These are phyloP conservation scores for Phylloscopus whistleri DNA, from an alignment of 2,113 vertebrate genomes.

Conservation along the genomic window DNA sequence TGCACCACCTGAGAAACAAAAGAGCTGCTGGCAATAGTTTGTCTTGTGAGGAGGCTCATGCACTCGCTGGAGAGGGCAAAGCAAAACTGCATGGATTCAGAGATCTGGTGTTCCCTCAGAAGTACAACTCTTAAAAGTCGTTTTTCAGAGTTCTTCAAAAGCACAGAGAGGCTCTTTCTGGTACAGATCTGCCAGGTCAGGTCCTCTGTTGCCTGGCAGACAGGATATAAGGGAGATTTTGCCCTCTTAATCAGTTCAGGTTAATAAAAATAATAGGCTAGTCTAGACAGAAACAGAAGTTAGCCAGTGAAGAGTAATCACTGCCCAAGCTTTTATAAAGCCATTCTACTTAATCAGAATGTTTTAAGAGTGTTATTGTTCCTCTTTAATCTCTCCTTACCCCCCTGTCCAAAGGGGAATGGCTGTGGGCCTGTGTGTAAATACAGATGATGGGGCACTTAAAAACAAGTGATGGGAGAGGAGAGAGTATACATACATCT, in stretches of 20 bases:
- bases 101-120: not conserved
- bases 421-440: not conserved
- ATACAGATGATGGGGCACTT: not conserved
- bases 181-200: not conserved
- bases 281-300: not conserved
- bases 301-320: not conserved
- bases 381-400: not conserved
- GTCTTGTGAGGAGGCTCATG: not conserved
- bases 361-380: not conserved
- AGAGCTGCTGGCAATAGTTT: not conserved
- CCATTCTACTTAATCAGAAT: not conserved
- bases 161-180: not conserved
- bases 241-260: not conserved
- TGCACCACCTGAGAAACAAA: not conserved
- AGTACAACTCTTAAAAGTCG: not conserved
- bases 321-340: not conserved
- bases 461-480: not conserved
- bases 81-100: not conserved
- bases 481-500: not conserved
- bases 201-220: not conserved
- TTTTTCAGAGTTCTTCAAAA: not conserved
- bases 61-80: fast-evolving
- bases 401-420: not conserved
- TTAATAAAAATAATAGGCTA: not conserved
- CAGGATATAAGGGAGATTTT: not conserved